Base-by-base conservation (phyloP, 2,888 invertebrate species). In the Sipha maydis region DNA sequence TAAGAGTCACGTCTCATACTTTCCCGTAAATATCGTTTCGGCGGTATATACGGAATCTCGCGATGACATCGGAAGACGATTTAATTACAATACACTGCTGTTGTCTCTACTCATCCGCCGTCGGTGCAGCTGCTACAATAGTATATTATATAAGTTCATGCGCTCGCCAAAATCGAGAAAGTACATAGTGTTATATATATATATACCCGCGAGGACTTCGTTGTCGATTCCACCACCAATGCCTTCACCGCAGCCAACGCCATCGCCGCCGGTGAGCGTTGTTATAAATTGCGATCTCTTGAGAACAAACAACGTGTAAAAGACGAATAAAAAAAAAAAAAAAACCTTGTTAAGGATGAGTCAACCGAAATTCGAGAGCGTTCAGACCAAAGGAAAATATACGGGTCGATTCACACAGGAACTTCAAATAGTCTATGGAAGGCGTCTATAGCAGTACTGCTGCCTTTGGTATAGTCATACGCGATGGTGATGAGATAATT, bases 221-320 rank as follows among this genome's bases (percentile, higher is more conserved):
- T 67, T 25, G 67, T 67, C n/a, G 9, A 1, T 11, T 9, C 28
- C 69, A 28, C 11, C 28, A 25, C 61, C 25, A 25, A 25, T 25
- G 61, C 25, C 5, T 61, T 5, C 8, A 19, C n/a, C 67, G 69
- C 25, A 28, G 28, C 11, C 28, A 11, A 28, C 11, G 69, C 8
- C n/a, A 19, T 25, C n/a, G 69, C 25, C 69, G 28, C 11, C 28
- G 28, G 69, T 28, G 69, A n/a, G 69, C 69, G 69, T 69, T 28
- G 69, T n/a, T 69, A 69, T 69, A 69, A 69, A n/a, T 69, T 69
- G 69, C 69, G 69, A 61, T 61, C 61, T 25, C 61, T 61, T 21
- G 61, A 69, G 9, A n/a, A 69, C 69, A 69, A 69, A 69, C 69
- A 69, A 69, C 69, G 69, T 9, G 61, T 61, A 61, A 61, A 61